These are phyloP conservation scores for Leptinotarsa peninsularis DNA, from an alignment of 2,888 invertebrate genomes.

Conservation along the genomic window DNA sequence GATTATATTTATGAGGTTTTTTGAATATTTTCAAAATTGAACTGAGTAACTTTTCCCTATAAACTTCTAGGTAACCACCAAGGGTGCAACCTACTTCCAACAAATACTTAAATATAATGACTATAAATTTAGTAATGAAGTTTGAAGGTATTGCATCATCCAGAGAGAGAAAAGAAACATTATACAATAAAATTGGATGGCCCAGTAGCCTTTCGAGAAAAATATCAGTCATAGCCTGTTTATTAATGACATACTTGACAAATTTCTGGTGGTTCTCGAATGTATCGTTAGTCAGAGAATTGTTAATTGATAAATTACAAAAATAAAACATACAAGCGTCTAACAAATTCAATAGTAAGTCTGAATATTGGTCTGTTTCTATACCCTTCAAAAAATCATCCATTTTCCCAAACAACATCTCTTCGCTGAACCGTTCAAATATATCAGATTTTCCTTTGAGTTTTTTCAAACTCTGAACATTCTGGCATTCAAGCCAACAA, in stretches of 20 bases:
- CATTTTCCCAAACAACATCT: conserved; percentile 51
- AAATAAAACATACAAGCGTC: conserved; percentile 55
- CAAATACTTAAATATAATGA: conserved; percentile 43
- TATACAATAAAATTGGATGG: conserved; percentile 63
- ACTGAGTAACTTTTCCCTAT: conserved; percentile 69
- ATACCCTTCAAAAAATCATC: conserved; percentile 43
- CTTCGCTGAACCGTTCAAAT: conserved; percentile 50
- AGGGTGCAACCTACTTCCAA: conserved; percentile 33
- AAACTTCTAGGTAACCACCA: conserved; percentile 65
- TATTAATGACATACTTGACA: conserved; percentile 45
- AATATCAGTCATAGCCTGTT: conserved; percentile 46
- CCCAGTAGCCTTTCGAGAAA: conserved; percentile 62
- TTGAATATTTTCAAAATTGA: conserved; percentile 64
- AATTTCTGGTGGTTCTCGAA: conserved; percentile 50
- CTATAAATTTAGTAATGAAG: conserved; percentile 59
- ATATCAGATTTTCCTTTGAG: conserved; percentile 51
- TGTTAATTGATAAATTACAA: conserved; percentile 47
- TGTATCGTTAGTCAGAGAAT: conserved; percentile 38
- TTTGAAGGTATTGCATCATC: conserved; percentile 52
- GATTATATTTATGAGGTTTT: conserved; percentile 62
- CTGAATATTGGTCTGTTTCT: conserved; percentile 46
- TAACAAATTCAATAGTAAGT: conserved; percentile 53
- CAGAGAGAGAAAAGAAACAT: conserved; percentile 61
- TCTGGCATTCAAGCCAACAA: conserved; percentile 65
- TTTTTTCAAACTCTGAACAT: conserved; percentile 43